A percentile compares a stretch with the other conserved stretches of the same genome.
These are phyloP conservation scores for Helicoverpa assulta DNA, from an alignment of 2,888 invertebrate species.

Conservation along the genomic window DNA sequence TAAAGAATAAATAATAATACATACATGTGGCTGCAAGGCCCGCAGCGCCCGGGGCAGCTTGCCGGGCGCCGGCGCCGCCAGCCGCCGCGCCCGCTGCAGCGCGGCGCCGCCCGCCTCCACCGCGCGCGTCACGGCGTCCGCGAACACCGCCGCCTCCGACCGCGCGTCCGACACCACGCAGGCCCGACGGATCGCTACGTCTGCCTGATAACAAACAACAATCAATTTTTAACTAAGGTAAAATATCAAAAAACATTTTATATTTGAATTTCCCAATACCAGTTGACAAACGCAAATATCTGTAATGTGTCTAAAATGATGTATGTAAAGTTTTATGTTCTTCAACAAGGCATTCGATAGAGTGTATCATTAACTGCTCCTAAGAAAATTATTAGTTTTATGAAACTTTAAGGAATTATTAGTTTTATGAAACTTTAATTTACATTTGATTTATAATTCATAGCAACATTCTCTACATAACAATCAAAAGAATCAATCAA, in stretches of 20 bases:
- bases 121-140: conserved; percentile 80
- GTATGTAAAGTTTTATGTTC: neutral
- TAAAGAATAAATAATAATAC: too few relatives aligned
- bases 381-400: neutral
- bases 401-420: neutral
- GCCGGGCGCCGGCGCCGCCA: conserved; percentile 47
- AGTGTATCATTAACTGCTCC: neutral
- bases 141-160: conserved; percentile 75
- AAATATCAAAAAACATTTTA: too few relatives aligned
- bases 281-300: too few relatives aligned
- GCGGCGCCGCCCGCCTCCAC: conserved; percentile 79
- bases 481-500: neutral
- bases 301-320: too few relatives aligned
- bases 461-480: too few relatives aligned
- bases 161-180: conserved; percentile 64
- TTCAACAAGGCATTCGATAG: neutral
- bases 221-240: too few relatives aligned
- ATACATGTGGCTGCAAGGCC: conserved; percentile 67
- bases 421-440: neutral
- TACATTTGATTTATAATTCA: too few relatives aligned
- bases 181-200: conserved; percentile 72
- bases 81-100: conserved; percentile 71
- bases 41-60: conserved; percentile 65
- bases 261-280: too few relatives aligned
- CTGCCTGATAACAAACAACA: conserved; percentile 67